A percentile compares a stretch with the other conserved stretches of the same genome.
These are phyloP conservation scores for Lomographa bimaculata DNA, from an alignment of 2,888 invertebrate species.

Conservation along the genomic window DNA sequence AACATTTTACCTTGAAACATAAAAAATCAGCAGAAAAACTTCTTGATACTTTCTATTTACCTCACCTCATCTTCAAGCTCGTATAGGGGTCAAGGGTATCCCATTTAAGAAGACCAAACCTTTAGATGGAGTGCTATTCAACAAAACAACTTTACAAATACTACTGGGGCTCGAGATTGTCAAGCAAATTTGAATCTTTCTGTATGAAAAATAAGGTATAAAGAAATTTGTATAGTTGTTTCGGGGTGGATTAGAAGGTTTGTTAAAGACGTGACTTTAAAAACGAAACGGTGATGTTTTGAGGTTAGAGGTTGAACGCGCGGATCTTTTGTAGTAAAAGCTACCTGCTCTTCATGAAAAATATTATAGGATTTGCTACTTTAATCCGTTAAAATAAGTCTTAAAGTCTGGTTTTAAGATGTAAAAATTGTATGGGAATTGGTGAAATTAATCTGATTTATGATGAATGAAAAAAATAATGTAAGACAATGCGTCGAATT, in stretches of 20 bases:
- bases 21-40: constrained; percentile 22
- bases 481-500: no score
- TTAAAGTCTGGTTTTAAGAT: no score
- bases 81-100: constrained; percentile 27
- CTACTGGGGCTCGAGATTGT: constrained; percentile 1
- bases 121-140: constrained; percentile 27
- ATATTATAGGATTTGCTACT: no score
- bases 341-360: no score
- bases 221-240: background rate
- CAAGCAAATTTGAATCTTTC: constrained; percentile 10
- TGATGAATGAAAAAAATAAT: no score
- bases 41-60: constrained; percentile 26
- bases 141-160: constrained; percentile 13
- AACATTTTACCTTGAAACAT: constrained; percentile 17
- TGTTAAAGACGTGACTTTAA: constrained; percentile 8
- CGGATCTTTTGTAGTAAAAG: no score
- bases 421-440: no score
- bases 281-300: constrained; percentile 3
- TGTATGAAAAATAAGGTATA: constrained; percentile 1
- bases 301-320: constrained; percentile 4
- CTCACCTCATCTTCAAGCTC: constrained; percentile 17
- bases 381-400: no score
- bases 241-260: constrained; percentile 2
- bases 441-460: no score
- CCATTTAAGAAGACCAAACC: constrained; percentile 24